Conservation (phyloP, 2,113 vertebrate species). For the Myotis yumanensis region DNA sequence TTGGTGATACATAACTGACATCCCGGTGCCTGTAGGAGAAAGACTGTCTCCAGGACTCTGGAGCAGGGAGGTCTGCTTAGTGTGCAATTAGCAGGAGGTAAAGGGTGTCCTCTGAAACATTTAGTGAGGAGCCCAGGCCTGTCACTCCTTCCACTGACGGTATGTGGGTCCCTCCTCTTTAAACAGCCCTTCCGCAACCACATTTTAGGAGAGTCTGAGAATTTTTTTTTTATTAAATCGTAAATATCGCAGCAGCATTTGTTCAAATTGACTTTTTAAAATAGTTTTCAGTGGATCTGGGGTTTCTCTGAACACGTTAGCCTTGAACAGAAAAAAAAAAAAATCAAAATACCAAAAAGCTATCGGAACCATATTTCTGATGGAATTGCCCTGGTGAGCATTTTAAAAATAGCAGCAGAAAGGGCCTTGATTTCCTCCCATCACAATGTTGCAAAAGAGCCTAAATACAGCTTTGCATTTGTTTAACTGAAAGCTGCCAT, state of each 20-base stretch:
- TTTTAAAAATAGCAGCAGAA: conserved; percentile 82
- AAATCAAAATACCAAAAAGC: conserved; percentile 78
- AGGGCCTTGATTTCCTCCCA: conserved; percentile 83
- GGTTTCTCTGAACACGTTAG: background rate
- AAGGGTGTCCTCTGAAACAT: conserved; percentile 61
- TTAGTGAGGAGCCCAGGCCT: conserved; percentile 28
- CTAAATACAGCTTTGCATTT: conserved; percentile 84
- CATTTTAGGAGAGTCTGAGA: background rate
- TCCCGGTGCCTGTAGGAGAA: background rate
- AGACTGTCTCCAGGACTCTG: conserved; percentile 28
- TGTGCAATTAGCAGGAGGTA: conserved; percentile 64
- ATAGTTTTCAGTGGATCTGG: conserved; percentile 33
- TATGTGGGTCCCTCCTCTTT: background rate
- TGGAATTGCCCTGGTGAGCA: conserved; percentile 71
- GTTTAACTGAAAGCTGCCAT: conserved; percentile 86
- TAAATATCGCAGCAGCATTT: conserved; percentile 1
- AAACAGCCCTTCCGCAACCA: background rate
- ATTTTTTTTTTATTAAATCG: background rate
- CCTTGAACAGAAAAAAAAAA: conserved; percentile 76
- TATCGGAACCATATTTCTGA: conserved; percentile 68
- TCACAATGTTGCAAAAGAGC: conserved; percentile 82
- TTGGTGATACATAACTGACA: conserved; percentile 47
- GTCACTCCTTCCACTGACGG: background rate
- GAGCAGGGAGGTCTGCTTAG: conserved; percentile 54
- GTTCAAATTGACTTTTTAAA: conserved; percentile 41